phyloP scores from a whole-genome alignment of 2,113 vertebrate species.

The Myrmecophaga tridactyla region DNA sequence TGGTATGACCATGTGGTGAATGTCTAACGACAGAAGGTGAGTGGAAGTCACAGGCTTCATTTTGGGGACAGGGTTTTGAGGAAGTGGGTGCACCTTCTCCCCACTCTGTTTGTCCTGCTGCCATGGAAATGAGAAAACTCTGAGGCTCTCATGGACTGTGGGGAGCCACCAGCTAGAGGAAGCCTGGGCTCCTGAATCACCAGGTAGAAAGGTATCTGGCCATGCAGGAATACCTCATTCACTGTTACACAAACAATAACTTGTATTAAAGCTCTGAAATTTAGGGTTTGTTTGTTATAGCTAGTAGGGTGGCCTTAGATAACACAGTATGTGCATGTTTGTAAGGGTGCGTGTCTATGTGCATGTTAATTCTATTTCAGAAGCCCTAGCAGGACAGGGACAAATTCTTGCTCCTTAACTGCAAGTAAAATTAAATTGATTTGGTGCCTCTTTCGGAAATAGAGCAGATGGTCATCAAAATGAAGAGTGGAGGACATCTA shows the following conservation, averaged over 20 bases:
- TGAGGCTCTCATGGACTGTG: not conserved
- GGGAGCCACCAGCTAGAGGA: not conserved
- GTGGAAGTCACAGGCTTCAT: not conserved
- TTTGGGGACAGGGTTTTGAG: not conserved
- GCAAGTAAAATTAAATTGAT: slow-evolving; percentile 56
- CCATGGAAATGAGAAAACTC: not conserved
- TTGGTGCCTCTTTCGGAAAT: slow-evolving; percentile 42
- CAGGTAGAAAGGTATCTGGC: not conserved
- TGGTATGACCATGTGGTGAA: not conserved
- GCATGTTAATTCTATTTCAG: not conserved
- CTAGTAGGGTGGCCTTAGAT: not conserved
- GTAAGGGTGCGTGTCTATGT: not conserved
- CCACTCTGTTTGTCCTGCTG: not conserved
- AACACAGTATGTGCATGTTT: not conserved
- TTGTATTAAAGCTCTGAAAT: not conserved
- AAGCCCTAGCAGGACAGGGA: not conserved
- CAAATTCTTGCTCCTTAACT: not conserved
- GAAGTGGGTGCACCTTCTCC: not conserved
- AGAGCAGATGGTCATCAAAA: slow-evolving; percentile 48
- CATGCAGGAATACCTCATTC: not conserved
- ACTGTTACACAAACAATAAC: not conserved
- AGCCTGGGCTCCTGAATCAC: not conserved
- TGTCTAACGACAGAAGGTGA: not conserved
- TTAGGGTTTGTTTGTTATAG: not conserved
- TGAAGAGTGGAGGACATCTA: not conserved